These are phyloP conservation scores for Zosterops lateralis DNA, from an alignment of 2,113 vertebrate species.

Conservation along the genomic window DNA sequence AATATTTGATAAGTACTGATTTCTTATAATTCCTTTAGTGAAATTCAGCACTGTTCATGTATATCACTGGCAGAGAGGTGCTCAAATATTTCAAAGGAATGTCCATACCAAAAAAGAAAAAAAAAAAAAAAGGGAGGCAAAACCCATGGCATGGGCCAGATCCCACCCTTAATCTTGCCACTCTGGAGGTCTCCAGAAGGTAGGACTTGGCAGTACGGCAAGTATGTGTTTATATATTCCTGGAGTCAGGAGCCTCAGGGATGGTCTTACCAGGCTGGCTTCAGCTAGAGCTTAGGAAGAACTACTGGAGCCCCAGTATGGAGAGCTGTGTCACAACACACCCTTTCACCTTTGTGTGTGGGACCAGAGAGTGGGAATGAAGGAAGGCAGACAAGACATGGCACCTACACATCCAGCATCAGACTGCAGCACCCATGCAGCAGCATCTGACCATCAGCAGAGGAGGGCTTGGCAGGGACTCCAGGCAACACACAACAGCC, in stretches of 20 bases:
- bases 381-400: fast-evolving
- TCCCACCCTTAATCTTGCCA: background rate
- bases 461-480: background rate
- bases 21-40: background rate
- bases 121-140: background rate
- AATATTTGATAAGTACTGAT: background rate
- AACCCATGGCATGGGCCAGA: background rate
- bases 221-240: background rate
- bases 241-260: background rate
- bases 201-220: background rate
- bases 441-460: background rate
- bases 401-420: background rate
- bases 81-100: background rate
- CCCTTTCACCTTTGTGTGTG: background rate
- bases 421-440: background rate
- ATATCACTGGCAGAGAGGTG: background rate
- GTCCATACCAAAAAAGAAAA: background rate
- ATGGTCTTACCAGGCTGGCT: fast-evolving
- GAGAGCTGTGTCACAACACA: background rate
- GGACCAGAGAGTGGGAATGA: fast-evolving
- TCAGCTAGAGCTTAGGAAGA: background rate
- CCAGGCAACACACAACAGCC: background rate
- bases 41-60: background rate
- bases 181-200: background rate
- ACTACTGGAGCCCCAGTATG: fast-evolving